Conservation (phyloP, 2,113 vertebrate species). For the Meriones unguiculatus region DNA sequence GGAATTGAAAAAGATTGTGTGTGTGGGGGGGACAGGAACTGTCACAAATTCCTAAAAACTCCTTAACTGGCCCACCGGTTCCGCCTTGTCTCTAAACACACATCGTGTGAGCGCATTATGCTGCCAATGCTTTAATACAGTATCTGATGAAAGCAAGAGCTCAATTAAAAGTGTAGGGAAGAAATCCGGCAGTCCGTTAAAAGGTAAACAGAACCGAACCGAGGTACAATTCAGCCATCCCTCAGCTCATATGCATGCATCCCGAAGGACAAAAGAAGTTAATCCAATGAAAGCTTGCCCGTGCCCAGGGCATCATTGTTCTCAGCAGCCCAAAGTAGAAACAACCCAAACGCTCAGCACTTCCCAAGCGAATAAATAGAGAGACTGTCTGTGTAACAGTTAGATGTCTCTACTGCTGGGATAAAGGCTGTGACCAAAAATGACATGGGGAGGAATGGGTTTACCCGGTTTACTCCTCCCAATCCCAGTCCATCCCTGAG, state of each 20-base stretch:
- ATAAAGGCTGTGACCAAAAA: not conserved
- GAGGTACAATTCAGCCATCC: not conserved
- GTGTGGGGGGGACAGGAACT: not conserved
- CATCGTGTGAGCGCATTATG: not conserved
- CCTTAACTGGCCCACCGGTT: not conserved
- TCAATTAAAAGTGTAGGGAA: not conserved
- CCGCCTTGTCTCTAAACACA: not conserved
- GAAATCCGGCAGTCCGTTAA: not conserved
- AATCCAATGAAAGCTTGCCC: not conserved
- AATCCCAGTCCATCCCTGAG: not conserved
- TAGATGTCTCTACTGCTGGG: not conserved
- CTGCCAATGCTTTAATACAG: not conserved
- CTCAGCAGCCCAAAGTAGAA: not conserved
- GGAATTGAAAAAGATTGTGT: not conserved
- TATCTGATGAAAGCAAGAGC: not conserved
- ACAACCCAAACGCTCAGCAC: not conserved
- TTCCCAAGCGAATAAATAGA: not conserved
- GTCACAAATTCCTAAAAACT: not conserved
- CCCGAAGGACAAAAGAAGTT: not conserved
- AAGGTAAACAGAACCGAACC: conserved; percentile 21
- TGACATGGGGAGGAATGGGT: accelerated
- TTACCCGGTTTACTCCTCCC: not conserved
- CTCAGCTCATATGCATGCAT: not conserved
- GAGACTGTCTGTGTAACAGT: too few relatives aligned
- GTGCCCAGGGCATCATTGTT: not conserved